Evolutionary conservation across 2,113 vertebrate species (phyloP).

Genomic region (Prionailurus bengalensis): DNA sequence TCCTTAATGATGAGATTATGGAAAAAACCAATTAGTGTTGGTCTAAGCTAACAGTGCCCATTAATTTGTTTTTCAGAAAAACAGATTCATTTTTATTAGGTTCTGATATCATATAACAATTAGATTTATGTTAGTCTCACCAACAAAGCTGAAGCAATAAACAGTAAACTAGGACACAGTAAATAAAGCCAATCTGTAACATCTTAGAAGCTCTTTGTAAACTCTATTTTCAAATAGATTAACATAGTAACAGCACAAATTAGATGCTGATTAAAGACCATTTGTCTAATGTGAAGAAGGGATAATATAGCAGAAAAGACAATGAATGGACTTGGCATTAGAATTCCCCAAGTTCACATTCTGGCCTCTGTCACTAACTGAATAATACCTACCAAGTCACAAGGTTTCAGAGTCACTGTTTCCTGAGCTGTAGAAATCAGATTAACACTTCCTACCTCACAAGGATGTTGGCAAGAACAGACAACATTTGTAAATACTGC

Average conservation of each 20-base stretch:
- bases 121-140: constrained; percentile 20
- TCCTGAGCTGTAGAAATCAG: not conserved
- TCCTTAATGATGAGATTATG: constrained; percentile 15
- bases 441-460: not conserved
- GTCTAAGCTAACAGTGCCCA: not conserved
- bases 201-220: constrained; percentile 21
- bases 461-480: constrained; percentile 2
- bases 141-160: constrained; percentile 23
- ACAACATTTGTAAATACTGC: not conserved
- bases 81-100: constrained; percentile 15
- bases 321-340: not conserved
- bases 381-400: not conserved
- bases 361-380: not conserved
- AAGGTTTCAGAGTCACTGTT: not conserved
- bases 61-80: constrained; percentile 50
- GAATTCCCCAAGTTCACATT: not conserved
- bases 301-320: not conserved
- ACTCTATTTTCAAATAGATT: constrained; percentile 45
- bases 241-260: not conserved
- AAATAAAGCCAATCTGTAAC: constrained; percentile 23
- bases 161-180: not conserved
- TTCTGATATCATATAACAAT: constrained; percentile 20
- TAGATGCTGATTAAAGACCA: not conserved
- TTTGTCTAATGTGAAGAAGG: not conserved
- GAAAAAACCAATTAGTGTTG: not conserved